Evolutionary conservation across 1,140 invertebrate species (phyloP).

Genomic region (Sitophilus oryzae): DNA sequence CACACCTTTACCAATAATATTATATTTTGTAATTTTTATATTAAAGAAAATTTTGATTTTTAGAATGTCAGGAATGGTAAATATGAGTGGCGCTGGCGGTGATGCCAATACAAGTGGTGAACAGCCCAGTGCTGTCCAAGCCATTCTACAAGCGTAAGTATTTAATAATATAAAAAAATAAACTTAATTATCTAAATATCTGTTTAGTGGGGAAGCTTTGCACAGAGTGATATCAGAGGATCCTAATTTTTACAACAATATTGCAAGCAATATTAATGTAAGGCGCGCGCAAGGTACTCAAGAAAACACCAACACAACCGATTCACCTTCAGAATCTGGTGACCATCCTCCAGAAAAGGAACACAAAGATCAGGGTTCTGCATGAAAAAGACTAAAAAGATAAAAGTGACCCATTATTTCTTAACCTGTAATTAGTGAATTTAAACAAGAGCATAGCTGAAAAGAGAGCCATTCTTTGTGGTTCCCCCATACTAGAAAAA

Average conservation of each 20-base stretch:
- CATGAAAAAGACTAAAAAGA: constrained; percentile 16
- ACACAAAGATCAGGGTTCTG: constrained; percentile 13
- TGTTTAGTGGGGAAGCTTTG: too few relatives aligned
- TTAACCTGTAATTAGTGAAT: too few relatives aligned
- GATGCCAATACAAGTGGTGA: too few relatives aligned
- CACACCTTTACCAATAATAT: too few relatives aligned
- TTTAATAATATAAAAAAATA: constrained; percentile 1
- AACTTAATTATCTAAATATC: constrained; percentile 7
- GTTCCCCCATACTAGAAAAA: too few relatives aligned
- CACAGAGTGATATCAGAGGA: constrained; percentile 15
- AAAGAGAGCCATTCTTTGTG: too few relatives aligned
- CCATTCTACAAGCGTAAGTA: constrained; percentile 50
- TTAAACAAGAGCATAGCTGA: too few relatives aligned
- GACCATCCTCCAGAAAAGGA: constrained; percentile 6
- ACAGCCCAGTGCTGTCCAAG: constrained; percentile 36
- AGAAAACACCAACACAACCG: neutral
- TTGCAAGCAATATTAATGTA: constrained; percentile 5
- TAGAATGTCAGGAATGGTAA: constrained; percentile 44
- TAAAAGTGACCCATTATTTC: too few relatives aligned
- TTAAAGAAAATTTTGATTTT: constrained; percentile 22
- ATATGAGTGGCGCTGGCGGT: constrained; percentile 28
- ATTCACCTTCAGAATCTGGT: neutral
- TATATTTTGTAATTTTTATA: constrained; percentile 8
- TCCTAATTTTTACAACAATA: constrained; percentile 15
- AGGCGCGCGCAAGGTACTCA: neutral